A percentile compares a stretch with the other conserved stretches of the same genome.
Evolutionary conservation across 2,113 vertebrate genomes (phyloP).

Genomic region (Tenrec ecaudatus): DNA sequence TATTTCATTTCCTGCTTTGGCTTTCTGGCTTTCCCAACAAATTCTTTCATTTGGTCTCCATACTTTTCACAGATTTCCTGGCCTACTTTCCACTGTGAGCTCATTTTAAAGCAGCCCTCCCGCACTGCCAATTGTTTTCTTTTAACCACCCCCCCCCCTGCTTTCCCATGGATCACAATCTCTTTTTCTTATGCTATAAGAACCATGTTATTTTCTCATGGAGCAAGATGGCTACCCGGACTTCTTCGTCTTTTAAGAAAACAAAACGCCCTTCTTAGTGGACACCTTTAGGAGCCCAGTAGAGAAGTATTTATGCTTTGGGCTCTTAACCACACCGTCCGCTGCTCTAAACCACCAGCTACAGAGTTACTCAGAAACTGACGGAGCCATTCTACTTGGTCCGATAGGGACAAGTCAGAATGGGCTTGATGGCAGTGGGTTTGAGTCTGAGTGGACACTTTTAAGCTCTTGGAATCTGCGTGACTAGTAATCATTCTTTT

Average conservation of each 20-base stretch:
- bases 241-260: background rate
- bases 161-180: conserved; percentile 2
- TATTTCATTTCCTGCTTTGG: conserved; percentile 48
- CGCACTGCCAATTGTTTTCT: conserved; percentile 37
- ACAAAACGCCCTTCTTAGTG: background rate
- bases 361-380: no score
- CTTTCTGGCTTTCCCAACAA: background rate
- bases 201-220: conserved; percentile 33
- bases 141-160: conserved; percentile 40
- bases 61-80: conserved; percentile 20
- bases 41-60: conserved; percentile 51
- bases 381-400: no score
- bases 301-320: no score
- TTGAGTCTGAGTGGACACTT: background rate
- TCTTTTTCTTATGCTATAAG: conserved; percentile 39
- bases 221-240: conserved; percentile 25
- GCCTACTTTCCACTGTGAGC: conserved; percentile 44
- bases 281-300: background rate
- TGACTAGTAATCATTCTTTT: background rate
- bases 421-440: no score
- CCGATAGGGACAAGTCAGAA: no score
- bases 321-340: no score
- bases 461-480: conserved; percentile 18
- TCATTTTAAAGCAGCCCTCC: conserved; percentile 50
- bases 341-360: no score